Evolutionary conservation across 2,888 invertebrate species (phyloP).

Genomic region (Cheilosia scutellata): DNA sequence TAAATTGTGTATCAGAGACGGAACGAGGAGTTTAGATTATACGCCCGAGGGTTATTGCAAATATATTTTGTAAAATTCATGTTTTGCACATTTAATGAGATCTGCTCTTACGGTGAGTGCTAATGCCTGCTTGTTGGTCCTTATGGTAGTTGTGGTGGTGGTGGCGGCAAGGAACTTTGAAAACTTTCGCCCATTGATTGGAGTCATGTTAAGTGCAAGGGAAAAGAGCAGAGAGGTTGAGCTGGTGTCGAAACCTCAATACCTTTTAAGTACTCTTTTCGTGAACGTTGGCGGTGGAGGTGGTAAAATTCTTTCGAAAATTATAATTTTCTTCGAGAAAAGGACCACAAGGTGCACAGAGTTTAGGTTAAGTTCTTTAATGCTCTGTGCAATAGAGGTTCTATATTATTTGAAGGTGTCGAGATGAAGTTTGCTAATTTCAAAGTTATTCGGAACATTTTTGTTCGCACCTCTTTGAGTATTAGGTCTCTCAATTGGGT

Average conservation of each 20-base stretch:
- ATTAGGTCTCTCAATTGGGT: conserved; percentile 47
- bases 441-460: conserved; percentile 62
- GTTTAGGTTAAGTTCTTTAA: conserved; percentile 12
- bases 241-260: conserved; percentile 68
- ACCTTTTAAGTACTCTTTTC: conserved; percentile 56
- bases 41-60: conserved; percentile 9
- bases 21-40: conserved; percentile 6
- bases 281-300: conserved; percentile 30
- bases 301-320: conserved; percentile 44
- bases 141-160: conserved; percentile 7
- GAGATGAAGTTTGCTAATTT: conserved; percentile 55
- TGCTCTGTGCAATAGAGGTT: not conserved
- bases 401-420: conserved; percentile 44
- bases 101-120: conserved; percentile 45
- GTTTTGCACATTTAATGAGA: conserved; percentile 75
- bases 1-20: conserved; percentile 46
- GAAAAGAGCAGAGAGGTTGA: conserved; percentile 9
- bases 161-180: conserved; percentile 56
- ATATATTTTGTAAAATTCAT: conserved; percentile 65
- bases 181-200: conserved; percentile 70
- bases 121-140: conserved; percentile 20
- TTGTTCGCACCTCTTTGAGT: conserved; percentile 12
- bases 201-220: conserved; percentile 19
- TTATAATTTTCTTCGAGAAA: conserved; percentile 36
- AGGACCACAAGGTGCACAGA: too few relatives aligned